Evolutionary conservation across 1,140 invertebrate species (phyloP).

Genomic region (Hormaphis cornu): DNA sequence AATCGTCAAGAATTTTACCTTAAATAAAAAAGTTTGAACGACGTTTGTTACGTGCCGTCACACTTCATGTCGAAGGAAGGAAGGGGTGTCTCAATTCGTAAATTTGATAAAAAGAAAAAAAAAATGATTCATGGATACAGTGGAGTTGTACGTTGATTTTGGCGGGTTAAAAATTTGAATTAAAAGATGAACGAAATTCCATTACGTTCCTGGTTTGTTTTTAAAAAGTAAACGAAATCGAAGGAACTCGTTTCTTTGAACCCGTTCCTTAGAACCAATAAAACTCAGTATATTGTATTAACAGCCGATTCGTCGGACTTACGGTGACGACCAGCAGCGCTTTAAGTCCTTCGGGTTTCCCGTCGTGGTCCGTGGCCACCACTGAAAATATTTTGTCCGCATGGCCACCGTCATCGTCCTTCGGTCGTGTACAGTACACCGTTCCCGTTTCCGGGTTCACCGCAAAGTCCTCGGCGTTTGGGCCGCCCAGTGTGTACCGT

Average conservation of each 20-base stretch:
- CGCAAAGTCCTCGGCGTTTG: not conserved
- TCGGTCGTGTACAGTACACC: not conserved
- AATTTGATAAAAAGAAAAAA: too few species aligned
- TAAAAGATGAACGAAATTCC: too few species aligned
- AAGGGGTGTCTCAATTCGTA: too few species aligned
- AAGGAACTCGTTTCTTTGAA: too few species aligned
- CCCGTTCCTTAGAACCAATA: too few species aligned
- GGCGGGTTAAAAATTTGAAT: too few species aligned
- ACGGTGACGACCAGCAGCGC: not conserved
- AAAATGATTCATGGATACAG: too few species aligned
- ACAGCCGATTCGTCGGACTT: not conserved
- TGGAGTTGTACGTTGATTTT: too few species aligned
- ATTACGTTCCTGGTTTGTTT: too few species aligned
- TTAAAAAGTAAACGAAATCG: too few species aligned
- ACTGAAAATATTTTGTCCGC: not conserved
- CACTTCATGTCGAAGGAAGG: too few species aligned
- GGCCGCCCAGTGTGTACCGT: not conserved
- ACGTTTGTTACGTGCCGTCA: not conserved
- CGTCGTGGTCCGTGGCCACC: not conserved
- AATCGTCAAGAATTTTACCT: slow-evolving; percentile 1
- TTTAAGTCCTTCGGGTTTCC: not conserved
- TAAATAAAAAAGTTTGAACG: not conserved
- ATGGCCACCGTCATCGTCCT: not conserved
- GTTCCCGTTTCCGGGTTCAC: not conserved
- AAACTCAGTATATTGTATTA: too few species aligned